Evolutionary conservation across 2,797 vertebrate genomes (phyloP).

Genomic region (Erpetoichthys calabaricus): DNA sequence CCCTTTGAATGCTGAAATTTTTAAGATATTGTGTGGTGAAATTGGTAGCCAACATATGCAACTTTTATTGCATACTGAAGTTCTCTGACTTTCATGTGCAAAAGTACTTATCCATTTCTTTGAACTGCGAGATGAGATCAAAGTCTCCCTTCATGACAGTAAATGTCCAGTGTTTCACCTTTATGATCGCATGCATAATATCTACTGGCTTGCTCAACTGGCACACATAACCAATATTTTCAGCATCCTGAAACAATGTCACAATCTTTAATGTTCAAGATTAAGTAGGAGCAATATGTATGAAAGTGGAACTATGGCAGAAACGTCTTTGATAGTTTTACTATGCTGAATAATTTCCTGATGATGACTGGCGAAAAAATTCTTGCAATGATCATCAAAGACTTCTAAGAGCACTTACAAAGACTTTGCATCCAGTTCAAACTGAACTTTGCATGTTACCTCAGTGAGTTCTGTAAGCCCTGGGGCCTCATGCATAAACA

Average conservation of each 20-base stretch:
- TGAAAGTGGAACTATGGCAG: constrained; percentile 7
- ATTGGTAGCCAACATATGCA: constrained; percentile 14
- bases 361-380: not conserved
- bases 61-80: constrained; percentile 12
- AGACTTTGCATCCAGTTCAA: constrained; percentile 5
- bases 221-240: constrained; percentile 16
- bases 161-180: no score
- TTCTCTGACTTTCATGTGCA: no score
- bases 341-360: constrained; percentile 3
- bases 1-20: constrained; percentile 9
- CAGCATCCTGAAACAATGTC: constrained; percentile 8
- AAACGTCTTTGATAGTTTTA: not conserved
- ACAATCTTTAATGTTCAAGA: constrained; percentile 6
- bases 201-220: constrained; percentile 14
- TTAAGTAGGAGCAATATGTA: constrained; percentile 3
- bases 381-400: not conserved
- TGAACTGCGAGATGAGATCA: constrained; percentile 7
- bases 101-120: no score
- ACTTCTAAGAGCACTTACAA: constrained; percentile 3
- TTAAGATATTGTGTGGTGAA: constrained; percentile 13
- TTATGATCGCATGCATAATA: constrained; percentile 8
- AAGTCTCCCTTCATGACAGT: constrained; percentile 11
- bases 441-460: no score
- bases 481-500: no score
- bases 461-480: no score